Conservation (phyloP, 2,113 vertebrate genomes). For the Sander vitreus region DNA sequence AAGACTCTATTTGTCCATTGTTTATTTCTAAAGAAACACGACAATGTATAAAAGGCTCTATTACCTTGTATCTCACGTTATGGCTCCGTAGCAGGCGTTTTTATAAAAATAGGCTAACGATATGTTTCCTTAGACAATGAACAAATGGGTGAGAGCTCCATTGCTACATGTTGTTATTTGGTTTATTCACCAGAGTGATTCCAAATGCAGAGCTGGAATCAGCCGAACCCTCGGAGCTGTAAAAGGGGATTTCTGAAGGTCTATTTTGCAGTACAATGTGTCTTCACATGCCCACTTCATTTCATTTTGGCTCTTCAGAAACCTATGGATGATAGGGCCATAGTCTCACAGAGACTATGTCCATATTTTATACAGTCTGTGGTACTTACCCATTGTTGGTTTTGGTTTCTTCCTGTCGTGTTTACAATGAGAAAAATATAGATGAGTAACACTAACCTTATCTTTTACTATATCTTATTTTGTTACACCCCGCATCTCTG, state of each 20-base stretch:
- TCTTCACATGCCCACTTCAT: background rate
- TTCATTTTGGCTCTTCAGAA: no score
- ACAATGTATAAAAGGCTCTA: no score
- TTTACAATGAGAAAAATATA: background rate
- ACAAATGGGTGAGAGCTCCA: background rate
- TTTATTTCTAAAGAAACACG: no score
- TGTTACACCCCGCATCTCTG: background rate
- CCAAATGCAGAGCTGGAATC: constrained; percentile 13
- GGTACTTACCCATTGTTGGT: background rate
- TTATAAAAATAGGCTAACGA: no score
- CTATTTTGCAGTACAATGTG: background rate
- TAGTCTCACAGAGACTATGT: no score
- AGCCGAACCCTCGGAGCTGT: constrained; percentile 1
- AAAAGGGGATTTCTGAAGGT: background rate
- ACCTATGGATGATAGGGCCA: no score
- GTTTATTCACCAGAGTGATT: constrained; percentile 14
- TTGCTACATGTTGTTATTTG: background rate
- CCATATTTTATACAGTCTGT: no score
- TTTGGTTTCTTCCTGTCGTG: background rate
- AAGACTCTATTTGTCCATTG: no score
- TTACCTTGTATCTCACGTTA: no score
- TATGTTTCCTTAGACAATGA: constrained; percentile 9
- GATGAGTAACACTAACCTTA: background rate
- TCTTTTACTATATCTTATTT: background rate
- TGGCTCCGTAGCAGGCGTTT: no score